These are phyloP conservation scores for Ophion ventricosus DNA, from an alignment of 2,888 invertebrate genomes.

Conservation along the genomic window DNA sequence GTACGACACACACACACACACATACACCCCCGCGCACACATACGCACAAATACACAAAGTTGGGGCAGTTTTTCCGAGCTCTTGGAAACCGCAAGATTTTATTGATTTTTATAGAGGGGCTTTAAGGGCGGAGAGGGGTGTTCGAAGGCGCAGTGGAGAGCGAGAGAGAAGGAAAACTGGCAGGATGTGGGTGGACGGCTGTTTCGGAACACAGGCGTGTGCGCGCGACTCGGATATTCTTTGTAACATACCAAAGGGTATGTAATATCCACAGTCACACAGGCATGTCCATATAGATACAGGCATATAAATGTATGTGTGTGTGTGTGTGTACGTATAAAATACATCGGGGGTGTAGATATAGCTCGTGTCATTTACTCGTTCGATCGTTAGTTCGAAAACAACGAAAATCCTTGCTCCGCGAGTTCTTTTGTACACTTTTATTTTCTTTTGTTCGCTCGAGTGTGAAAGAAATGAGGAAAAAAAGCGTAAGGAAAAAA, in stretches of 20 bases:
- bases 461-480: slow-evolving; percentile 34
- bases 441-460: slow-evolving; percentile 45
- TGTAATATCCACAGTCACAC: slow-evolving; percentile 18
- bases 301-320: not conserved
- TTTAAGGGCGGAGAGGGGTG: slow-evolving; percentile 20
- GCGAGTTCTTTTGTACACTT: slow-evolving; percentile 70
- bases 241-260: not conserved
- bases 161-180: slow-evolving; percentile 46
- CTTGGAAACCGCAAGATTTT: slow-evolving; percentile 82
- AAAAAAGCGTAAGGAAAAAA: slow-evolving; percentile 20
- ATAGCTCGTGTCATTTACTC: slow-evolving; percentile 78
- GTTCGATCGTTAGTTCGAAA: slow-evolving; percentile 75
- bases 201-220: slow-evolving; percentile 67
- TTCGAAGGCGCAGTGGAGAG: not conserved
- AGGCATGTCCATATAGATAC: not conserved
- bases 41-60: not conserved
- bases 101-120: slow-evolving; percentile 82
- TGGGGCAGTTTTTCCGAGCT: slow-evolving; percentile 75
- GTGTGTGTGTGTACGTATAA: slow-evolving; percentile 26
- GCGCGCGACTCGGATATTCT: slow-evolving; percentile 52
- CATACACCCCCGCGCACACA: not conserved
- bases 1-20: not conserved
- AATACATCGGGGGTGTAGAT: slow-evolving; percentile 50
- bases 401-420: slow-evolving; percentile 71
- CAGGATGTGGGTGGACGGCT: slow-evolving; percentile 69